Base-by-base conservation (phyloP, 2,113 vertebrate species). In the Hippocampus comes region DNA sequence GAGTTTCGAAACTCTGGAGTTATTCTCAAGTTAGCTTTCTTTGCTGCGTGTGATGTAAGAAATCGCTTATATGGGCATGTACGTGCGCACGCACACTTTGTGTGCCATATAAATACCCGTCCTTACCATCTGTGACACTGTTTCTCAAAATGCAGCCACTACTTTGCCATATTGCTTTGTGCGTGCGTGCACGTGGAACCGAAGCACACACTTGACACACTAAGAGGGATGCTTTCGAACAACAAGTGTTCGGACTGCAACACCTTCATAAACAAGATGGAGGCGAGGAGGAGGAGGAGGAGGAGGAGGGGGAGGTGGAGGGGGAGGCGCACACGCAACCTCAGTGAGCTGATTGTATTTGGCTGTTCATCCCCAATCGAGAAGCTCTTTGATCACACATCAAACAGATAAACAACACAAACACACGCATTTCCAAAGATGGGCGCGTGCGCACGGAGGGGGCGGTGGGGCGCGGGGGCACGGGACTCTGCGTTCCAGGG, bases 311-410 rank as follows among this genome's bases (percentile, higher is more conserved):
- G 23, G 34, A 21, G 48, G 30, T n/a, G 23, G 8, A n/a, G 70
- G 49, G 34, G 67, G 43, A 0, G 25, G 9, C 23, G 25, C 27
- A 48, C 34, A 4, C 51, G 12, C 43, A 30, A n/a, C 55, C 67
- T 34, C 30, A 42, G 41, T 11, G 48, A 70, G 73, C 63, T 66
- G 42, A 65, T 68, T 79, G 78, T 78, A 67, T 80, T 81, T 74
- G 72, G 74, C 53, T 73, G 74, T 70, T 83, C 78, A 74, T 80
- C 78, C 74, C 75, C n/a, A 72, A 73, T 70, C 30, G 78, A 79
- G 74, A 55, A 38, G 56, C 34, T 63, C 84, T 87, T 84, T 86
- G 84, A 90, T 88, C 82, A 79, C 55, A 85, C 85, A 86, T 86
- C 86, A 88, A 85, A 86, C 81, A 77, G 72, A 78, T 78, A 82